Conservation (phyloP, 2,888 invertebrate genomes). For the Hipparchia sbordonii region DNA sequence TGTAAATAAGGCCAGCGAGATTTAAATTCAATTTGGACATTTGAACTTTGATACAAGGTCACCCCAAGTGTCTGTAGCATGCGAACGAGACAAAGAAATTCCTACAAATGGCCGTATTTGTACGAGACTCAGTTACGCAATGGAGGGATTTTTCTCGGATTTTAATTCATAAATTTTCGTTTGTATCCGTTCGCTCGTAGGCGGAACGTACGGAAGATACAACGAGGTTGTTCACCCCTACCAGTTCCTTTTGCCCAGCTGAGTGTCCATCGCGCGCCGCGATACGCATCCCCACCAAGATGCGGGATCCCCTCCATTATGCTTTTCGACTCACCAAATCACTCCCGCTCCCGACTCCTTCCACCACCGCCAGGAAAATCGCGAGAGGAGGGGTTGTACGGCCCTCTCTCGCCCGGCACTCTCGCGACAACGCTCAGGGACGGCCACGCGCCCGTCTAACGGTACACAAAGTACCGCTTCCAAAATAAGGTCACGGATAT, state of each 20-base stretch:
- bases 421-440: conserved; percentile 58
- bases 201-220: conserved; percentile 60
- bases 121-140: conserved; percentile 64
- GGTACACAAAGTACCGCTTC: conserved; percentile 76
- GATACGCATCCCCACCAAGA: conserved; percentile 80
- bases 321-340: conserved; percentile 70
- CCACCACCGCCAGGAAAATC: conserved; percentile 76
- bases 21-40: conserved; percentile 33
- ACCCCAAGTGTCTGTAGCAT: conserved; percentile 27
- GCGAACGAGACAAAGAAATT: conserved; percentile 58
- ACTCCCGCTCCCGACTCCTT: conserved; percentile 81
- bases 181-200: conserved; percentile 56
- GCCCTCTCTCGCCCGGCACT: conserved; percentile 62
- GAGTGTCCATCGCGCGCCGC: conserved; percentile 66
- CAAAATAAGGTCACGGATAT: conserved; percentile 79
- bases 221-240: conserved; percentile 79
- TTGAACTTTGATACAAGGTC: conserved; percentile 40
- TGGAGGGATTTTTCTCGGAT: conserved; percentile 48
- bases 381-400: conserved; percentile 78
- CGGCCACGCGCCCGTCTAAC: conserved; percentile 77
- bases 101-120: conserved; percentile 56
- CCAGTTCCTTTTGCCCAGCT: conserved; percentile 70
- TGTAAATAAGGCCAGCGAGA: conserved; percentile 25
- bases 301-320: conserved; percentile 81
- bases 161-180: conserved; percentile 51